Evolutionary conservation across 2,113 vertebrate species (phyloP), one percentile per base, ranked within the genome.

Genomic region (Apeltes quadracus): DNA sequence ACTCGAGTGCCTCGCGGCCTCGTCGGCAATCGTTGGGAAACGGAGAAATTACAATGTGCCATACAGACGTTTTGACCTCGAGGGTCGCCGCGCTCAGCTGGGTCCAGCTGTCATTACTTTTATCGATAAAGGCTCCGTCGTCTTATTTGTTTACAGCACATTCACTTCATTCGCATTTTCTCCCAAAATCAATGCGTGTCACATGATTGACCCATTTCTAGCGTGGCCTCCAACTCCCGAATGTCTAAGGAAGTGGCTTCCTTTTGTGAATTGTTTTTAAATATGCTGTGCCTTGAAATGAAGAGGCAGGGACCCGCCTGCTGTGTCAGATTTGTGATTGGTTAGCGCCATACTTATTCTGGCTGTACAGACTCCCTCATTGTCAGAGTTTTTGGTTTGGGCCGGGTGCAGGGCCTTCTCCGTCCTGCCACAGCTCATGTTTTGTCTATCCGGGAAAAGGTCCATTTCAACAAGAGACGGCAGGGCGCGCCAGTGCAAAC

Each of bases 391-490:
- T 41, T 15, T 43, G 70, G 68, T 71, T 75, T 66, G 7, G 72
- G 57, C 83, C 82, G 78, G 83, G 76, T 79, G 74, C 78, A 41
- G 48, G 70, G 23, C 69, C 57, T 67, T 50, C 75, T 61, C 61
- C 83, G 53, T 88, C 73, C 69, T 82, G 71, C 69, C 27, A 70
- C 75, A 77, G 81, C 80, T 84, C 73, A 78, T 84, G 61, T 83
- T 86, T 85, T 85, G 82, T 29, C 29, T 29, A 56, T 72, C 82
- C 83, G 92, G 91, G 90, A 93, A 93, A 89, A 38, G 44, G 76
- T 80, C 87, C 84, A 85, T 89, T 90, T 89, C 88, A 91, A 90
- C 84, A 62, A 78, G 83, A 91, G 87, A 88, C 87, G 78, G 84
- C 27, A 25, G 79, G 80, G 76, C 81, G 74, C 64, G 81, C 83